These are phyloP conservation scores for Anguilla japonica DNA, from an alignment of 2,113 vertebrate genomes.

Conservation along the genomic window DNA sequence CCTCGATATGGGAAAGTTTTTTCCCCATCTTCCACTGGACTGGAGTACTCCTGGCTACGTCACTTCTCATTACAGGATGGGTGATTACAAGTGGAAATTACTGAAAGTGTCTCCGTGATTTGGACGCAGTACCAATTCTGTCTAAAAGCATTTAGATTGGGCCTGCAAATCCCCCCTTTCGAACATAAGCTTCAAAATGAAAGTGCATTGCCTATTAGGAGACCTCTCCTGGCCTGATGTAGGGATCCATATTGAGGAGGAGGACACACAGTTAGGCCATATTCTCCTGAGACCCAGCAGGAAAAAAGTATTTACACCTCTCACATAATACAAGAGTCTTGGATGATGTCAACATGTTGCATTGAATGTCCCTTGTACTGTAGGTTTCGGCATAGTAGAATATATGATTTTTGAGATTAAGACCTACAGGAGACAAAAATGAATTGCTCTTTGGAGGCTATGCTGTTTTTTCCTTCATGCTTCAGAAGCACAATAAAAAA, in stretches of 20 bases:
- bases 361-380: too few species aligned
- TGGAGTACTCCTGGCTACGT: conserved; percentile 32
- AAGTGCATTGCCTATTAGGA: conserved; percentile 11
- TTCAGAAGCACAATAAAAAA: background rate
- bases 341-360: too few species aligned
- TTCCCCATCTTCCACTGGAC: conserved; percentile 12
- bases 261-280: background rate
- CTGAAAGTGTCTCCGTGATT: conserved; percentile 32
- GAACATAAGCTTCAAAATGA: background rate
- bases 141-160: background rate
- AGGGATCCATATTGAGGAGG: too few species aligned
- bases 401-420: too few species aligned
- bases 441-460: background rate
- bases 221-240: background rate
- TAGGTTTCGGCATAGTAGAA: too few species aligned
- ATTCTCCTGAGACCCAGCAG: background rate
- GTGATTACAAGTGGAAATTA: conserved; percentile 51
- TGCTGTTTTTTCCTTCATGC: background rate
- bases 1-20: conserved; percentile 46
- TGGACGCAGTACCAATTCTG: background rate
- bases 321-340: too few species aligned
- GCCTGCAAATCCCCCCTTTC: background rate
- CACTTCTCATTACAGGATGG: conserved; percentile 28
- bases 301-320: too few species aligned
- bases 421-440: conserved; percentile 13